Evolutionary conservation across 2,113 vertebrate genomes (phyloP).

Genomic region (Prolemur simus): DNA sequence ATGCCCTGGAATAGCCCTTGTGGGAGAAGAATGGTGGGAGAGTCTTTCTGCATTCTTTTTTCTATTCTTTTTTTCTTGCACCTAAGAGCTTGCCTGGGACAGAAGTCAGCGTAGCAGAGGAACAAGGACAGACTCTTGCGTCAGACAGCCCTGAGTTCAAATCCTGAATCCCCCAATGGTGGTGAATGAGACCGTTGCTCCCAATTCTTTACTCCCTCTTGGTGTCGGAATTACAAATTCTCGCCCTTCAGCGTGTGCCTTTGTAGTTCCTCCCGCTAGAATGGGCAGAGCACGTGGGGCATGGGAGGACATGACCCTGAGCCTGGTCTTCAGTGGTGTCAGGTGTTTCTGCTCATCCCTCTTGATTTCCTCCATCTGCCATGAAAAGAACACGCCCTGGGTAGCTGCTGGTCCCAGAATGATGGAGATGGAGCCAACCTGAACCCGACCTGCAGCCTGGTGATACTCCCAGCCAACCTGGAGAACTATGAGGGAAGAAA

Average conservation of each 20-base stretch:
- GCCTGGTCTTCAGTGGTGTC: not conserved
- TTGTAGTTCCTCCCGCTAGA: not conserved
- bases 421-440: not conserved
- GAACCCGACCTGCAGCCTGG: not conserved
- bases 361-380: not conserved
- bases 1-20: not conserved
- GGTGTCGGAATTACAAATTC: not conserved
- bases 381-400: not conserved
- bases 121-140: not conserved
- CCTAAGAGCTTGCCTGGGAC: not conserved
- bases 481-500: not conserved
- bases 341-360: not conserved
- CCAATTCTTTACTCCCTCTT: not conserved
- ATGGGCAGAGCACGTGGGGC: not conserved
- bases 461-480: accelerated
- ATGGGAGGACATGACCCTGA: not conserved
- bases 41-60: not conserved
- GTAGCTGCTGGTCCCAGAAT: not conserved
- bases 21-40: not conserved
- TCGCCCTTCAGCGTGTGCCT: not conserved
- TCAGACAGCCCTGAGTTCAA: not conserved
- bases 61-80: not conserved
- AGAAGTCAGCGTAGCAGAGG: not conserved
- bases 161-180: not conserved
- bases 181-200: not conserved